Base-by-base conservation (phyloP, 2,888 invertebrate genomes). In the Hemistola chrysoprasaria region DNA sequence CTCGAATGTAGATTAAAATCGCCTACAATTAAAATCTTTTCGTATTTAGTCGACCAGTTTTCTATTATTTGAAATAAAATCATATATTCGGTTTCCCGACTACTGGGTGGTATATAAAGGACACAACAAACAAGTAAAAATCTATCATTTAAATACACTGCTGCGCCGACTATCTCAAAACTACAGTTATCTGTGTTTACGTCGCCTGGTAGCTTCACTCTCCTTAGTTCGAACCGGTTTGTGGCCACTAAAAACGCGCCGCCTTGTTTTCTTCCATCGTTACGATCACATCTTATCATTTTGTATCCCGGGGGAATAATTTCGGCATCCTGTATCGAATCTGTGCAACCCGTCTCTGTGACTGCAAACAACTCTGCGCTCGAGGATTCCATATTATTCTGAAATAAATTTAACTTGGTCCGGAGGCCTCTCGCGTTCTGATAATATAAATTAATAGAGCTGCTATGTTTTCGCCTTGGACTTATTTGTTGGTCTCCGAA, bases 31-130 rank as follows among this genome's bases (percentile, higher is more conserved):
- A 38, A 22, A 8, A 29, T 22, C 27, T 11, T n/a, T 6, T 24
- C 24, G 8, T 25, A 8, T 3, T 22, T 39, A 7, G 22, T 1
- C 21, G 30, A 26, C 25, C 26, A 39, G 5, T 50, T 11, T 44
- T 57, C 50, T 22, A 54, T 37, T 22, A 44, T 47, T 20, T 33
- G 31, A 48, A 53, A 58, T 24, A 59, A 42, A 9, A 48, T 10
- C 43, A 50, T 39, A 22, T 50, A 56, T 7, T 55, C 52, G 20
- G 33, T 27, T 22, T 52, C 50, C 32, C 10, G 40, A 47, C 49
- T 44, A n/a, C 23, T 33, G 1, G 57, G 57, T 3, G 54, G 57
- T 10, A 57, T 57, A 23, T 53, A 57, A 6, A 51, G 34, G 6
- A 54, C 44, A 27, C 50, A 50, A 40, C 38, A 45, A 6, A 50